A percentile compares a stretch with the other conserved stretches of the same genome.
Evolutionary conservation across 2,888 invertebrate genomes (phyloP).

Genomic region (Furcula furcula): DNA sequence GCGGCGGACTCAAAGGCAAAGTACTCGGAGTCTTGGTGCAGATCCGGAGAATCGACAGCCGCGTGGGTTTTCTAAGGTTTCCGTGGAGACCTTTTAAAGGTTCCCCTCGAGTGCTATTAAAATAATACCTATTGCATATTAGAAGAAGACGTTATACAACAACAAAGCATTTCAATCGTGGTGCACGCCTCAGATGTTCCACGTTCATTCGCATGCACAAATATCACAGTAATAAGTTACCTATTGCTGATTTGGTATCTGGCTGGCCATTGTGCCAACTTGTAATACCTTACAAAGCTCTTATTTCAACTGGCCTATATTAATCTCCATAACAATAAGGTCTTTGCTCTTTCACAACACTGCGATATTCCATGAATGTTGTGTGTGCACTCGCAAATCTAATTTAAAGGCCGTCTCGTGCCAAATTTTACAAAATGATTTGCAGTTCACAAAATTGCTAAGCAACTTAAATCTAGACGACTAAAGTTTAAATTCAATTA

Average conservation of each 20-base stretch:
- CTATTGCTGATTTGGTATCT: constrained; percentile 12
- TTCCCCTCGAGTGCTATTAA: too few relatives aligned
- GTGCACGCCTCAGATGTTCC: background rate
- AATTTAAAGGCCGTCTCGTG: constrained; percentile 8
- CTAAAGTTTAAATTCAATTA: too few relatives aligned
- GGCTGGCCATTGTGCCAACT: constrained; percentile 11
- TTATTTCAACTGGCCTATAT: constrained; percentile 20
- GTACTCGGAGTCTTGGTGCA: too few relatives aligned
- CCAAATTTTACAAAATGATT: background rate
- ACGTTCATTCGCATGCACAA: constrained; percentile 7
- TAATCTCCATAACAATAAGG: constrained; percentile 26
- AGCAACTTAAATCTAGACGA: too few relatives aligned
- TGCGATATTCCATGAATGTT: constrained; percentile 23
- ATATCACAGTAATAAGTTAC: constrained; percentile 1
- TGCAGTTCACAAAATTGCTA: too few relatives aligned
- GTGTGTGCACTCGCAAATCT: constrained; percentile 9
- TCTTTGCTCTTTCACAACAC: constrained; percentile 29
- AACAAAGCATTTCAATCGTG: background rate
- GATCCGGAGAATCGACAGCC: too few relatives aligned
- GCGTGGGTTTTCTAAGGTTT: too few relatives aligned
- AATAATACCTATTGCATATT: too few relatives aligned
- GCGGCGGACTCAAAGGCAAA: too few relatives aligned
- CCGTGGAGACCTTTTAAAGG: too few relatives aligned
- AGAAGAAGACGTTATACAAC: too few relatives aligned
- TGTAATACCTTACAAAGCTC: constrained; percentile 5